A percentile compares a stretch with the other conserved stretches of the same genome.
Conservation (phyloP, 2,888 invertebrate genomes). For the Drosophila multiciliata region DNA sequence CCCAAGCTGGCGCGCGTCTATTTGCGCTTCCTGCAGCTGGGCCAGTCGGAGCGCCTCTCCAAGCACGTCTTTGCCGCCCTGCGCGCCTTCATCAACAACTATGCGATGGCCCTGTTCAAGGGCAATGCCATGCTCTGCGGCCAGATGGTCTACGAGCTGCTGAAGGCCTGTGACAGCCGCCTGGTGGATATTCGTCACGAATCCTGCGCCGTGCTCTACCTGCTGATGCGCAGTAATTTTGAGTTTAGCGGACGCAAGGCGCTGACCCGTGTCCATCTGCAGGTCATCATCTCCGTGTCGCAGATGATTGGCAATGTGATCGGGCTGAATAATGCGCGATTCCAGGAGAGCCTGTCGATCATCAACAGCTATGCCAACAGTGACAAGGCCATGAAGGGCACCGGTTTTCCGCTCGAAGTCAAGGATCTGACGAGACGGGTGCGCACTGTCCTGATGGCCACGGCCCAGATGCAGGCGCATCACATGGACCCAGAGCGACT, state of each 20-base stretch:
- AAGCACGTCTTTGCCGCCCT: conserved; percentile 96
- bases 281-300: conserved; percentile 98
- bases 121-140: conserved; percentile 93
- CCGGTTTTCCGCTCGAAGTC: conserved; percentile 95
- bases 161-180: conserved; percentile 94
- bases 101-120: conserved; percentile 92
- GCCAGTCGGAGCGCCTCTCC: conserved; percentile 95
- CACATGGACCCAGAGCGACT: conserved; percentile 96
- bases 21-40: conserved; percentile 93
- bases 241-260: conserved; percentile 94
- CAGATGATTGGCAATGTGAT: conserved; percentile 96
- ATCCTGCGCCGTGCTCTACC: conserved; percentile 95
- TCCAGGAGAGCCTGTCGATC: conserved; percentile 96
- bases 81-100: conserved; percentile 96
- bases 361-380: conserved; percentile 97
- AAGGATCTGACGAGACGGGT: conserved; percentile 97
- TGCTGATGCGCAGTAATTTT: conserved; percentile 97
- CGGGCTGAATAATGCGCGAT: conserved; percentile 96
- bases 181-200: conserved; percentile 94
- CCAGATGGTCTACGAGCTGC: conserved; percentile 91
- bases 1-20: conserved; percentile 94
- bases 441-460: conserved; percentile 97
- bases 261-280: conserved; percentile 94
- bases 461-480: conserved; percentile 95
- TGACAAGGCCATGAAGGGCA: conserved; percentile 97